Evolutionary conservation across 2,888 invertebrate genomes (phyloP), one percentile per base, ranked within the genome.

Genomic region (Dusona sp.): DNA sequence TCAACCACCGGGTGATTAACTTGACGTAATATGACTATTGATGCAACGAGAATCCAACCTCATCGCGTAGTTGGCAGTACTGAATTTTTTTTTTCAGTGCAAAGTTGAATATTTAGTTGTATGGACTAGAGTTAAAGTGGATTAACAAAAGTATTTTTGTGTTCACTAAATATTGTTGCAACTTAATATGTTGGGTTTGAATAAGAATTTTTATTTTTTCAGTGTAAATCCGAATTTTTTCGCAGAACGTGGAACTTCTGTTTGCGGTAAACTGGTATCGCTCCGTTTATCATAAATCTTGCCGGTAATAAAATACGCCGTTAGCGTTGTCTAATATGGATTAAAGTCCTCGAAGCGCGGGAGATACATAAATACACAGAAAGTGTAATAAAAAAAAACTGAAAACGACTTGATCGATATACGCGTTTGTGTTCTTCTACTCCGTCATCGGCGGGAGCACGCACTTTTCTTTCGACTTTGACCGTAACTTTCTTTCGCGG

Each of bases 281-380:
- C 83, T 84, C 77, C 87, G 86, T 88, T 84, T 77, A 83, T 88
- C 79, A 85, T 83, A 81, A 83, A 87, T 87, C 85, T 84, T 67
- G 85, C 83, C 87, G 86, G 81, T 86, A 86, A 88, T 88, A 83
- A 88, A 86, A 88, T 88, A 88, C 83, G 85, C 83, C 54, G 45
- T 74, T 79, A 29, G 67, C 67, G 74, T 74, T 78, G 75, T 78
- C 75, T 61, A 83, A 84, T 81, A 88, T 88, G 86, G 85, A 87
- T 87, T 84, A 48, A 79, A 67, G 25, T 84, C 45, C 42, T 61
- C 25, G 19, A 54, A 19, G 16, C n/a, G 33, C 36, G 57, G 29
- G n/a, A 33, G 45, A 61, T 54, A 61, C 29, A 29, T 61, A 61
- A 61, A 61, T 61, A 61, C 61, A 29, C 6, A 61, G 16, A 29